Evolutionary conservation across 1,140 invertebrate genomes (phyloP).

Genomic region (Zaprionus tsacasi): DNA sequence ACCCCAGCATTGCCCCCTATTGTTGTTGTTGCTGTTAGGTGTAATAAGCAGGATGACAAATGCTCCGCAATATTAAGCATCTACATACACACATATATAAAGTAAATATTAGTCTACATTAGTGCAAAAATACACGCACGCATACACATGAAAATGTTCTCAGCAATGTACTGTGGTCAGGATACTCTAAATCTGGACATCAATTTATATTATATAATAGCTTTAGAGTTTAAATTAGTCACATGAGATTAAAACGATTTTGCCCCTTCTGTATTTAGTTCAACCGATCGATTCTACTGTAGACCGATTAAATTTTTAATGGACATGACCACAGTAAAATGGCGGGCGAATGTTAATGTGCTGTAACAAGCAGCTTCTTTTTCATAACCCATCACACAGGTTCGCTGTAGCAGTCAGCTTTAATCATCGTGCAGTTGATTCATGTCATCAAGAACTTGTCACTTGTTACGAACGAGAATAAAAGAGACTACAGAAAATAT

Average conservation of each 20-base stretch:
- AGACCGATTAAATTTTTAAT: too few species aligned
- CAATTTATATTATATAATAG: too few species aligned
- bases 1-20: neutral
- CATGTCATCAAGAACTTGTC: neutral
- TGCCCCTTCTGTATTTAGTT: too few species aligned
- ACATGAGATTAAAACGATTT: too few species aligned
- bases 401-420: constrained; percentile 1
- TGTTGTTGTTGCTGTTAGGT: constrained; percentile 14
- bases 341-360: neutral
- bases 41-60: neutral
- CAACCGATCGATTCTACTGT: too few species aligned
- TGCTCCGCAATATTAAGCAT: neutral
- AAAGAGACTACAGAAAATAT: too few species aligned
- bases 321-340: too few species aligned
- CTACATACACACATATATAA: neutral
- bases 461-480: too few species aligned
- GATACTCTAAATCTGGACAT: too few species aligned
- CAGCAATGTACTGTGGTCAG: neutral
- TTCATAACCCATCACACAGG: neutral
- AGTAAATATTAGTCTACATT: neutral
- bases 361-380: neutral
- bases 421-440: neutral
- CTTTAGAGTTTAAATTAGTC: too few species aligned
- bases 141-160: neutral
- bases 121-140: neutral